A percentile compares a stretch with the other conserved stretches of the same genome.
These are phyloP conservation scores for Hyphantria cunea DNA, from an alignment of 1,140 invertebrate species.

Conservation along the genomic window DNA sequence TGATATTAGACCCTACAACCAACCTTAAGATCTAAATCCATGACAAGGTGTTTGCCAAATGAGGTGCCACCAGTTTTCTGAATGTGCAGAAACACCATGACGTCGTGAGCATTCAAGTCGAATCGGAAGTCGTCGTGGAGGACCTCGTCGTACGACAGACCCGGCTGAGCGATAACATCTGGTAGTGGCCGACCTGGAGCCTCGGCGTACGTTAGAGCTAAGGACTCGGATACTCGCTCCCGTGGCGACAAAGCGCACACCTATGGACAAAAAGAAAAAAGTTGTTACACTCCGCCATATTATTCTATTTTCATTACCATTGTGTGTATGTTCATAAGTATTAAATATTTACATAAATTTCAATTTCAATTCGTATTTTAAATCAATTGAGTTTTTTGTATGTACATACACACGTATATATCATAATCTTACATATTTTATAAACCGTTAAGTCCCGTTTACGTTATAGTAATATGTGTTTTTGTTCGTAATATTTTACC, in stretches of 20 bases:
- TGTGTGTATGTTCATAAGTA: no score
- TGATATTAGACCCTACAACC: slow-evolving; percentile 26
- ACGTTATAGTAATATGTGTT: no score
- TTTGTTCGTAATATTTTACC: no score
- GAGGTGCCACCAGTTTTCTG: slow-evolving; percentile 96
- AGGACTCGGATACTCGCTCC: slow-evolving; percentile 76
- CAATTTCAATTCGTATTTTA: no score
- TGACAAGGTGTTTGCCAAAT: slow-evolving; percentile 96
- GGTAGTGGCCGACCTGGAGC: slow-evolving; percentile 83
- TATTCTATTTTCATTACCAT: no score
- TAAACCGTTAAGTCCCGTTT: no score
- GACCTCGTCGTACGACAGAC: slow-evolving; percentile 91
- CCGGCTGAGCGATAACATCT: slow-evolving; percentile 80
- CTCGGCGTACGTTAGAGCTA: slow-evolving; percentile 80
- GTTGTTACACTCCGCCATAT: no score
- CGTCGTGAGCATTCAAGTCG: slow-evolving; percentile 95
- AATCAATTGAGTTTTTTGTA: no score
- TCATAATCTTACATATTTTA: no score
- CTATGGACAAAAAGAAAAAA: slow-evolving; percentile 55
- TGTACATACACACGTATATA: no score
- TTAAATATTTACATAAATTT: no score
- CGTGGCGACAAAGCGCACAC: slow-evolving; percentile 89
- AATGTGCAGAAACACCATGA: slow-evolving; percentile 99
- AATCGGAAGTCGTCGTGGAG: slow-evolving; percentile 93
- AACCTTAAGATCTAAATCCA: slow-evolving; percentile 93